Evolutionary conservation across 2,888 invertebrate genomes (phyloP), one percentile per base, ranked within the genome.

Genomic region (Caradrina clavipalpis): DNA sequence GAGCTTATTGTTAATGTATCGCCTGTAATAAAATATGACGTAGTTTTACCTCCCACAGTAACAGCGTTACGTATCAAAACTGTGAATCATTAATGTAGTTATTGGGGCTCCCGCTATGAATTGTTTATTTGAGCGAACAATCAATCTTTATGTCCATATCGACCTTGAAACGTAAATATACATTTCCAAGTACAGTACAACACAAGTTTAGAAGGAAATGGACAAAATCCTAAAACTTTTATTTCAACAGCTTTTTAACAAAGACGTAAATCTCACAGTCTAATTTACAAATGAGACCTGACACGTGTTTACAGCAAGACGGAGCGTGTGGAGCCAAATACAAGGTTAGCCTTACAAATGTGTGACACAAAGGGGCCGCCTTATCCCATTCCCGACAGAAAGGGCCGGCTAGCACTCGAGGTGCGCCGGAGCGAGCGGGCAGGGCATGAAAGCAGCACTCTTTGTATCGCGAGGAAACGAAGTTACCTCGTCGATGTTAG

Each of bases 341-440:
- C 63, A 60, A 76, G 56, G 76, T 76, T 59, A 69, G 59, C 45
- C 21, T 69, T 56, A 61, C 69, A 70, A 73, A 73, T 69, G 53
- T 54, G 70, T 22, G 64, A 59, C 58, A 71, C 76, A 67, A 69
- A 65, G 70, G 61, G 8, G 57, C 65, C 70, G 67, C 74, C 66
- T 82, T 86, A 80, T 70, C 81, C 76, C 79, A 78, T 84, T 77
- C 76, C 77, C 76, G 65, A 60, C 45, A 69, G 76, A 81, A 69
- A 73, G 77, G 78, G 56, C 57, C 56, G 65, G 57, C 60, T 50
- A 58, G 69, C 73, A 71, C 74, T 58, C 51, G 26, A 61, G 54
- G 57, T 11, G 51, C 19, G 49, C 47, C 59, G 55, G 39, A 39
- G 17, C 17, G 42, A 1, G 42, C 10, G 45, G 45, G 15, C 45